Percentiles rank a stretch among this genome's conserved stretches.
Conservation (phyloP, 2,888 invertebrate genomes). For the Cenopis cana region DNA sequence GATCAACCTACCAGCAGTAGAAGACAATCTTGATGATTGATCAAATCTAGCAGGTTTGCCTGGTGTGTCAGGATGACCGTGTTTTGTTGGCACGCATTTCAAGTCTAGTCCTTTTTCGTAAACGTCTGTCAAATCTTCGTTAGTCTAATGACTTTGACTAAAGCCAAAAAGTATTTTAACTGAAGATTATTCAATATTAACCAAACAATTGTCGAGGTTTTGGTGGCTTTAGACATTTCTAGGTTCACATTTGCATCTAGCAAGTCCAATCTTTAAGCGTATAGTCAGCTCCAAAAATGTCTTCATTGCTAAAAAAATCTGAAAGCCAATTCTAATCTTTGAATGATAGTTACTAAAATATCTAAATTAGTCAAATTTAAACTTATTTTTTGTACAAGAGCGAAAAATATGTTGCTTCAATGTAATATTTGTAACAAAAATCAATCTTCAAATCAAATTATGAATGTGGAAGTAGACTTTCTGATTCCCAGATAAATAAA, state of each 20-base stretch:
- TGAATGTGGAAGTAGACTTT: not conserved
- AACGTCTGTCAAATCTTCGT: not conserved
- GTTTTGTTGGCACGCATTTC: not conserved
- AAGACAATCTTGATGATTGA: not conserved
- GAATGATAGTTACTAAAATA: too few relatives aligned
- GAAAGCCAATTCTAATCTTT: too few relatives aligned
- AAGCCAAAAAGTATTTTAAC: not conserved
- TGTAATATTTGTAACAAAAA: not conserved
- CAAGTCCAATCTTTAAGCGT: not conserved
- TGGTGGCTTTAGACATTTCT: not conserved
- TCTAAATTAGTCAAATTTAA: not conserved
- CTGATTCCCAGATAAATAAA: constrained; percentile 21
- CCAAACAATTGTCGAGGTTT: not conserved
- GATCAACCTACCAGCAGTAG: not conserved
- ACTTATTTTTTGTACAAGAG: not conserved
- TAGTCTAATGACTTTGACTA: not conserved
- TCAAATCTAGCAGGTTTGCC: too few relatives aligned
- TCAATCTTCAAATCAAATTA: not conserved
- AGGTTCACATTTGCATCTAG: not conserved
- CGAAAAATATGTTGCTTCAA: not conserved
- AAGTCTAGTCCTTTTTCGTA: not conserved
- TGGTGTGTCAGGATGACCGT: too few relatives aligned
- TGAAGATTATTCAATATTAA: not conserved
- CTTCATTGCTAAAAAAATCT: not conserved
- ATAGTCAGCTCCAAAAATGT: not conserved